Evolutionary conservation across 2,888 invertebrate species (phyloP), one percentile per base, ranked within the genome.

Genomic region (Antitype chi): DNA sequence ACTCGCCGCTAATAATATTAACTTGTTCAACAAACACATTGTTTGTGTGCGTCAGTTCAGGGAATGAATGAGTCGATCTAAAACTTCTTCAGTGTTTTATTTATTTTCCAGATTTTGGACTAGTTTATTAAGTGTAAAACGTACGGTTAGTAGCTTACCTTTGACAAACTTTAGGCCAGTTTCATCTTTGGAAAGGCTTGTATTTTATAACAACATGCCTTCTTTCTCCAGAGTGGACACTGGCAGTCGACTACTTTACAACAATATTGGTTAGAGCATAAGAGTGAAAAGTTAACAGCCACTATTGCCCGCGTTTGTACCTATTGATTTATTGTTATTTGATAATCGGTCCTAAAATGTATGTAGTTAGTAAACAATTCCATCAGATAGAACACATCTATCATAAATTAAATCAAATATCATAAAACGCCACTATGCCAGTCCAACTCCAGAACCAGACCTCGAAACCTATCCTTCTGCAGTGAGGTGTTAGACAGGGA

Each of bases 1-100:
- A 66, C 60, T 66, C 71, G 28, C 49, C 13, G 66, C 85, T 76
- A 67, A 76, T 75, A 57, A 81, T 63, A 72, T 75, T 62, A 62
- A 67, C 72, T 72, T 43, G 72, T 73, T 67, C 60, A 59, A 81
- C 49, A 57, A 73, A 70, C 52, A 64, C 32, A 15, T 49, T 55
- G 62, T 32, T 32, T 57, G 60, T 60, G 28, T 43, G n/a, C 38
- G 13, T 17, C 23, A 47, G 15, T 13, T 23, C 9, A 15, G 9
- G 6, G 20, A 6, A 25, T 60, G 4, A 32, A 43, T 25, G 9
- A 15, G 32, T 53, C 43, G 11, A 62, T 32, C 43, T 62, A 15
- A 52, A 76, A n/a, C 1, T 17, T 6, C 28, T 75, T 23, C 28
- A 28, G 2, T 8, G 8, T 28, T 49, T 52, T 17, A 28, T 52